A percentile compares a stretch with the other conserved stretches of the same genome.
Conservation (phyloP, 2,113 vertebrate species). For the Python bivittatus region DNA sequence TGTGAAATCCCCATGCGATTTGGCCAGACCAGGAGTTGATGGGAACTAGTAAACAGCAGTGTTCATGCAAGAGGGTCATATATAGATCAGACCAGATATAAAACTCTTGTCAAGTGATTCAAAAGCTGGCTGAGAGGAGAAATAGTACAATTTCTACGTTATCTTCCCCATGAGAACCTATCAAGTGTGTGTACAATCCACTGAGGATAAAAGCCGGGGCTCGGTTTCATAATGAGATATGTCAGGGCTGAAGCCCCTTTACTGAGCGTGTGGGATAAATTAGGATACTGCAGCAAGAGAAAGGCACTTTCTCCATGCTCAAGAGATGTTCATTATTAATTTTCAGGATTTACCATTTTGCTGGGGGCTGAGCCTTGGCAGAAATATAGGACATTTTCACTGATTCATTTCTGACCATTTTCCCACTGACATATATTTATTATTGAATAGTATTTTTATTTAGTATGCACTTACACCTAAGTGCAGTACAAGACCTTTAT, state of each 20-base stretch:
- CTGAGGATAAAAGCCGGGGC: background rate
- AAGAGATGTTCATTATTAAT: background rate
- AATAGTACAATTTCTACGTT: background rate
- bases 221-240: background rate
- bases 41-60: background rate
- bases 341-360: background rate
- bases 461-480: background rate
- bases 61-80: background rate
- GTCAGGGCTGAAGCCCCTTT: background rate
- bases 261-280: background rate
- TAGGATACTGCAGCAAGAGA: background rate
- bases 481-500: background rate
- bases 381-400: background rate
- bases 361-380: background rate
- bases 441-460: background rate
- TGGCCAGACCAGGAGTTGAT: background rate
- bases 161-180: slow-evolving; percentile 5
- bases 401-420: background rate
- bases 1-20: too few relatives aligned
- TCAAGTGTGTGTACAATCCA: background rate
- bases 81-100: background rate
- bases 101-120: background rate
- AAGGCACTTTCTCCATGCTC: background rate
- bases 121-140: slow-evolving; percentile 9
- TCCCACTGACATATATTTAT: background rate